These are phyloP conservation scores for Peromyscus attwateri DNA, from an alignment of 2,797 vertebrate genomes.

Conservation along the genomic window DNA sequence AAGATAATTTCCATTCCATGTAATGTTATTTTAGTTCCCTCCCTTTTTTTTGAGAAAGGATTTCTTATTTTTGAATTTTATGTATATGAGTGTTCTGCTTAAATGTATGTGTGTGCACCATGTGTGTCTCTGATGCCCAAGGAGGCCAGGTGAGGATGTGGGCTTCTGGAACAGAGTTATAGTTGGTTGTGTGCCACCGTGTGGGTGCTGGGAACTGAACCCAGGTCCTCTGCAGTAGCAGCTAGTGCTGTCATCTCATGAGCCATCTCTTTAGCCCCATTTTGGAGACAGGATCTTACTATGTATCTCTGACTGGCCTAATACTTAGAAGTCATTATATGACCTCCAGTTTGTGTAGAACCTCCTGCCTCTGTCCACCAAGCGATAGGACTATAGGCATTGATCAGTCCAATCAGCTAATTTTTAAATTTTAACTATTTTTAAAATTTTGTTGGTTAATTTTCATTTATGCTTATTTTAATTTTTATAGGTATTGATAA, in stretches of 20 bases:
- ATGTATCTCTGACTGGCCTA: not conserved
- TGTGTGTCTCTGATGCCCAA: not conserved
- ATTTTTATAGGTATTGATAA: not conserved
- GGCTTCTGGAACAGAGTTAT: not conserved
- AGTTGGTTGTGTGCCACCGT: not conserved
- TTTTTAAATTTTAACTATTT: not conserved
- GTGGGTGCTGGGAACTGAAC: not conserved
- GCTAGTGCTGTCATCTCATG: not conserved
- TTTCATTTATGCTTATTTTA: not conserved
- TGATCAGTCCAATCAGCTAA: not conserved
- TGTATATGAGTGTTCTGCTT: not conserved
- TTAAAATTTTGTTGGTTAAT: not conserved
- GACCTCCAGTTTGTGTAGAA: not conserved
- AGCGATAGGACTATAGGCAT: not conserved
- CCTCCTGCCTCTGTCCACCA: not conserved
- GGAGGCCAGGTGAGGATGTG: not conserved
- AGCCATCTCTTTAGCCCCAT: not conserved
- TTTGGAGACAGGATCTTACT: not conserved
- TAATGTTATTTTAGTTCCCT: not conserved
- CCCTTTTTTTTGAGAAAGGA: not conserved
- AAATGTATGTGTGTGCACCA: not conserved
- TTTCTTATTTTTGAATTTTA: not conserved
- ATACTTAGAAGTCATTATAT: not conserved
- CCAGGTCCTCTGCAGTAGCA: not conserved
- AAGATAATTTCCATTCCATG: not conserved